phyloP scores from a whole-genome alignment of 2,113 vertebrate species.

The Corythoichthys intestinalis region DNA sequence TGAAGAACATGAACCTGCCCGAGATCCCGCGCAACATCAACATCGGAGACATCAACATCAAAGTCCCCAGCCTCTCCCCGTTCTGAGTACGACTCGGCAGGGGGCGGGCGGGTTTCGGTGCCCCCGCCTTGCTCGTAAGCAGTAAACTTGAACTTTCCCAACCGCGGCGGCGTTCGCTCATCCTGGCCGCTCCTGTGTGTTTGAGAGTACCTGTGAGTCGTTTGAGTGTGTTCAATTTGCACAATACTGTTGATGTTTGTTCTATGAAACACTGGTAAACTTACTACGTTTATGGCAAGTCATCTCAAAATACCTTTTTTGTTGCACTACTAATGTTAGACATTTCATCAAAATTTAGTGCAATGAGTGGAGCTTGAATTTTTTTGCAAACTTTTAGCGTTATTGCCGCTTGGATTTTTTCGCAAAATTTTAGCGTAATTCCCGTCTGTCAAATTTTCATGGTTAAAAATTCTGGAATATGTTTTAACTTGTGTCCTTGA shows the following conservation, averaged over 20 bases:
- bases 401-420: background rate
- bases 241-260: slow-evolving; percentile 36
- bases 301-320: no score
- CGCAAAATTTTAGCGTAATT: background rate
- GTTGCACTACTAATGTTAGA: no score
- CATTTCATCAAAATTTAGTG: no score
- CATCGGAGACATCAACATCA: slow-evolving; percentile 93
- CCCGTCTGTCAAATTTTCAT: background rate
- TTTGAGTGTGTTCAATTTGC: slow-evolving; percentile 32
- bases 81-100: slow-evolving; percentile 64
- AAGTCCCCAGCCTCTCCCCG: slow-evolving; percentile 90
- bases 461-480: background rate
- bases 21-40: slow-evolving; percentile 95
- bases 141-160: background rate
- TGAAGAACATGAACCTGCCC: slow-evolving; percentile 94
- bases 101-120: background rate
- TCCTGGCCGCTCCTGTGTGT: background rate
- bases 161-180: background rate
- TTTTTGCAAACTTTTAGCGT: background rate
- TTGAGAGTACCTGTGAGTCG: background rate
- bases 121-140: background rate
- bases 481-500: background rate
- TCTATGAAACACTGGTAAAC: slow-evolving; percentile 12
- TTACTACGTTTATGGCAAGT: background rate
- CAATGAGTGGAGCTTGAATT: no score